Conservation (phyloP, 2,113 vertebrate species). For the Coracopsis vasa region DNA sequence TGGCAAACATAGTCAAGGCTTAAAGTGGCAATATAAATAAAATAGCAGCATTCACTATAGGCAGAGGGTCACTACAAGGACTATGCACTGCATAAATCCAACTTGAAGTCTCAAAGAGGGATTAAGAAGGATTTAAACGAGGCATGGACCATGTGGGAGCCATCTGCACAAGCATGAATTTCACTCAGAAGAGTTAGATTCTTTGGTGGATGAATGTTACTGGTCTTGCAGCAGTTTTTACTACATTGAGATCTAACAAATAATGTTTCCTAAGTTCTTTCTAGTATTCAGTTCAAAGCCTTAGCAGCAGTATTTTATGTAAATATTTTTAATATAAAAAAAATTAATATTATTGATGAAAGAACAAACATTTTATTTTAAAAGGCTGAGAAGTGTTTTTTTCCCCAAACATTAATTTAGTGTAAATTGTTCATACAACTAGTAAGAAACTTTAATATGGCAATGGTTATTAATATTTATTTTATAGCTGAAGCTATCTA, state of each 20-base stretch:
- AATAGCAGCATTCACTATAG: not conserved
- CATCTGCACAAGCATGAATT: conserved; percentile 29
- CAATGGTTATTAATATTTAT: not conserved
- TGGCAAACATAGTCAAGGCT: not conserved
- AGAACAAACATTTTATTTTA: not conserved
- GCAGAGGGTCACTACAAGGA: conserved; percentile 19
- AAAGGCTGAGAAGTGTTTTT: not conserved
- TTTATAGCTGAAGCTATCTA: not conserved
- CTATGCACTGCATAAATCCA: conserved; percentile 16
- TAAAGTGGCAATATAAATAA: not conserved
- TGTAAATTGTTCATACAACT: not conserved
- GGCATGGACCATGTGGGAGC: not conserved
- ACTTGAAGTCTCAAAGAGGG: not conserved
- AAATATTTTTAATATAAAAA: not conserved
- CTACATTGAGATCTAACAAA: not conserved
- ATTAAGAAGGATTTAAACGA: conserved; percentile 51
- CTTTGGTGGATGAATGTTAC: not conserved
- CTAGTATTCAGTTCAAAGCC: not conserved
- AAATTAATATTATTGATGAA: not conserved
- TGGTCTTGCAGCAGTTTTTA: not conserved
- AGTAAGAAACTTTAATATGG: not conserved
- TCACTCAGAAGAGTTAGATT: not conserved
- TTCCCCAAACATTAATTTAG: not conserved
- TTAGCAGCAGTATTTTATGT: not conserved
- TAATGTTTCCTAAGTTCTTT: not conserved